These are phyloP conservation scores for Amblyjoppa fuscipennis DNA, from an alignment of 2,888 invertebrate species.

Conservation along the genomic window DNA sequence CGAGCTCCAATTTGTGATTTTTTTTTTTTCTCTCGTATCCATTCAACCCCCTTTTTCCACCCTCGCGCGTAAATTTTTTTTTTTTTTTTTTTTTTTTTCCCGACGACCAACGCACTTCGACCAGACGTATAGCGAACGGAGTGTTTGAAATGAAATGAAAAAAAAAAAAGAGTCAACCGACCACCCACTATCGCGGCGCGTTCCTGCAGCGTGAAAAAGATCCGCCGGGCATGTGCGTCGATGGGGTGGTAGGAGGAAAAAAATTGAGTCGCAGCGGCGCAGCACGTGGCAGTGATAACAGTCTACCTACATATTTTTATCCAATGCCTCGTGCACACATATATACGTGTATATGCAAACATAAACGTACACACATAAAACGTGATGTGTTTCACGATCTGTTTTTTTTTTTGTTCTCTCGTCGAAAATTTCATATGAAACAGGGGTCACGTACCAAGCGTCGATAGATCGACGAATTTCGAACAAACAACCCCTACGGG, in stretches of 20 bases:
- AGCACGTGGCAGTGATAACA: conserved; percentile 64
- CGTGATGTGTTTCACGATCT: neutral
- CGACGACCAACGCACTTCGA: neutral
- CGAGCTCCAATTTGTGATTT: conserved; percentile 28
- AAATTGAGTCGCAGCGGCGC: conserved; percentile 66
- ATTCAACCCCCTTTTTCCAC: conserved; percentile 16
- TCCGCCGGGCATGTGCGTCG: conserved; percentile 51
- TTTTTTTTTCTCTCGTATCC: conserved; percentile 10
- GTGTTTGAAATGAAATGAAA: conserved; percentile 12
- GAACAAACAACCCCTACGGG: conserved; percentile 3
- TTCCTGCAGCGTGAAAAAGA: conserved; percentile 43
- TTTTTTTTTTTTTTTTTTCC: neutral
- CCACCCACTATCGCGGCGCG: conserved; percentile 33
- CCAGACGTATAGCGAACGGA: conserved; percentile 11
- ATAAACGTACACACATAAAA: neutral
- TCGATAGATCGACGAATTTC: conserved; percentile 22
- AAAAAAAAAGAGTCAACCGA: conserved; percentile 45
- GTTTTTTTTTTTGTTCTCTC: conserved; percentile 6
- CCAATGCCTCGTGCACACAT: conserved; percentile 16
- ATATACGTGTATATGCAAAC: neutral
- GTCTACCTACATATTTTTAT: conserved; percentile 44
- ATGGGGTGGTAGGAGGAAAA: conserved; percentile 53
- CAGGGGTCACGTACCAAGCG: neutral
- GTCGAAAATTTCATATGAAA: conserved; percentile 1
- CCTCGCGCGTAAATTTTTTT: conserved; percentile 19